Conservation (phyloP, 2,888 invertebrate genomes). For the Macrophya alboannulata region DNA sequence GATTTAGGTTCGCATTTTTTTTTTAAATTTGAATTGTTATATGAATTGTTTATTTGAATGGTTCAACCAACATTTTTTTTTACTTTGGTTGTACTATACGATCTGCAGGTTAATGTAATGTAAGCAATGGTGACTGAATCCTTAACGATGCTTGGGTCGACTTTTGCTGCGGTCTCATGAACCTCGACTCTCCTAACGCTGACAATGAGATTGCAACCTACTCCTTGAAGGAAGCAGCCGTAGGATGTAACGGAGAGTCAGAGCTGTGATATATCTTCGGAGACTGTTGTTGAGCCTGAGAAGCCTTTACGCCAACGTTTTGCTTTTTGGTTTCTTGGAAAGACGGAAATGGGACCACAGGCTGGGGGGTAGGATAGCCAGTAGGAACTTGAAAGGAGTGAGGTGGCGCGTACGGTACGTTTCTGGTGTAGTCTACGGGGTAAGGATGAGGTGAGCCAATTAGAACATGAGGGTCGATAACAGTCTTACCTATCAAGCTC, state of each 20-base stretch:
- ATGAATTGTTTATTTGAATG: not conserved
- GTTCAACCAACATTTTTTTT: not conserved
- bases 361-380: not conserved
- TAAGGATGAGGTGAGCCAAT: not conserved
- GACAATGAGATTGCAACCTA: not conserved
- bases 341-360: not conserved
- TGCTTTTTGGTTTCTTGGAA: not conserved
- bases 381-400: not conserved
- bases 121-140: not conserved
- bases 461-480: not conserved
- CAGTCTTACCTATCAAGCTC: not conserved
- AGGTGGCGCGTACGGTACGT: not conserved
- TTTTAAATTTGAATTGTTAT: not conserved
- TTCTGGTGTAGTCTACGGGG: slow-evolving; percentile 7
- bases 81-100: not conserved
- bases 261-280: not conserved
- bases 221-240: not conserved
- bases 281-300: not conserved
- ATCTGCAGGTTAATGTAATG: not conserved
- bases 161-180: not conserved
- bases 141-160: not conserved
- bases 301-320: not conserved
- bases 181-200: not conserved
- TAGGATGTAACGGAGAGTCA: slow-evolving; percentile 1
- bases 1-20: not conserved